Evolutionary conservation across 2,113 vertebrate species (phyloP), one percentile per base, ranked within the genome.

Genomic region (Girardinichthys multiradiatus): DNA sequence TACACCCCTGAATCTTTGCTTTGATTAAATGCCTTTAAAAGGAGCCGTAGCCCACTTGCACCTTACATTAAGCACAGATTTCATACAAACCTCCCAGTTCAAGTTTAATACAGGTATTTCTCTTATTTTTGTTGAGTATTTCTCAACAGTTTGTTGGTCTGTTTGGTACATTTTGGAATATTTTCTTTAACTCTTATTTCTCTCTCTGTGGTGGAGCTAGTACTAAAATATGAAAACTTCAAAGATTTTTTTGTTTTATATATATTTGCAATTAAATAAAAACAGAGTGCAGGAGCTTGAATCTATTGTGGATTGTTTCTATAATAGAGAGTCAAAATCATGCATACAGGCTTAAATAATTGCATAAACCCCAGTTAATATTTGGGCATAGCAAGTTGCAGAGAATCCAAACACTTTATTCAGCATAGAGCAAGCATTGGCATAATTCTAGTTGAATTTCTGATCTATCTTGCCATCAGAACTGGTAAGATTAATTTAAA

Each of bases 31-130:
- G 28, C 6, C 13, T 10, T n/a, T 67, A 12, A 33, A 1, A 11
- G 72, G 60, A 67, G 51, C 68, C 42, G 31, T 70, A 74, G 70
- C 77, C 64, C 77, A 83, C 65, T 79, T 83, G 77, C 31, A 29
- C 28, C 4, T 24, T 26, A 61, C 33, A 29, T 68, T 3, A 65
- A 62, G 17, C 1, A 28, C 27, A 3, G 21, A 1, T 5, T 9
- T 26, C 1, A 57, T 57, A 24, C 3, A 37, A n/a, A 3, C 19
- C 1, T 4, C 10, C 29, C 59, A 15, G 17, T 61, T 61, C 3
- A 37, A 24, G 10, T 31, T 10, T 17, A 24, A 21, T 9, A 42
- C 13, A 42, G 15, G 13, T 42, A 42, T 42, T 42, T 15, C 12
- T 42, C 54, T 61, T 24, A 14, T 2, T 30, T 61, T 19, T 31